Evolutionary conservation across 2,888 invertebrate species (phyloP).

Genomic region (Chrysolina oricalcia): DNA sequence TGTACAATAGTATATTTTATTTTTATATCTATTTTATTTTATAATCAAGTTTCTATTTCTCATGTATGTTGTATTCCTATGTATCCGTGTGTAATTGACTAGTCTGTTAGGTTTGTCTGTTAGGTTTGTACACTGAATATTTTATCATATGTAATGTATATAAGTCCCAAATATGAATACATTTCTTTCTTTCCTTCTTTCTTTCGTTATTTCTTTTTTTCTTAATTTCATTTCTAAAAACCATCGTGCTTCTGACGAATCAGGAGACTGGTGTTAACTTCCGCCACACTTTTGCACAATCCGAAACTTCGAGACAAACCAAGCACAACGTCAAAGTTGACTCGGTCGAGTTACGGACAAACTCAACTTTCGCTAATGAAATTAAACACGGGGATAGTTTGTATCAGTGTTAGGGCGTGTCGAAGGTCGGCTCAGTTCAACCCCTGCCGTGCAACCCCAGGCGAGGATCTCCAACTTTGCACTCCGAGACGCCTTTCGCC

Average conservation of each 20-base stretch:
- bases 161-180: no score
- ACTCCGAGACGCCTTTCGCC: constrained; percentile 40
- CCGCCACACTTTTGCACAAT: not conserved
- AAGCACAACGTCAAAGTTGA: constrained; percentile 13
- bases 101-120: no score
- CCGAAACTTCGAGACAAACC: not conserved
- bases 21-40: no score
- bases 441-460: constrained; percentile 33
- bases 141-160: no score
- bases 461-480: constrained; percentile 9
- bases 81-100: no score
- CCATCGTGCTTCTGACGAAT: not conserved
- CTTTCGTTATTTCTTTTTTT: no score
- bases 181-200: no score
- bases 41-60: no score
- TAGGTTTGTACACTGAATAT: no score
- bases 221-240: no score
- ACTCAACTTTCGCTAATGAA: constrained; percentile 51
- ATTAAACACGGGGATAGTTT: constrained; percentile 51
- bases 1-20: no score
- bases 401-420: constrained; percentile 52
- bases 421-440: constrained; percentile 36
- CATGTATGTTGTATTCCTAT: no score
- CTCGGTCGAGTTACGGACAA: constrained; percentile 37
- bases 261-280: not conserved